Evolutionary conservation across 2,797 vertebrate species (phyloP).

Genomic region (Heteromormyrus szaboi): DNA sequence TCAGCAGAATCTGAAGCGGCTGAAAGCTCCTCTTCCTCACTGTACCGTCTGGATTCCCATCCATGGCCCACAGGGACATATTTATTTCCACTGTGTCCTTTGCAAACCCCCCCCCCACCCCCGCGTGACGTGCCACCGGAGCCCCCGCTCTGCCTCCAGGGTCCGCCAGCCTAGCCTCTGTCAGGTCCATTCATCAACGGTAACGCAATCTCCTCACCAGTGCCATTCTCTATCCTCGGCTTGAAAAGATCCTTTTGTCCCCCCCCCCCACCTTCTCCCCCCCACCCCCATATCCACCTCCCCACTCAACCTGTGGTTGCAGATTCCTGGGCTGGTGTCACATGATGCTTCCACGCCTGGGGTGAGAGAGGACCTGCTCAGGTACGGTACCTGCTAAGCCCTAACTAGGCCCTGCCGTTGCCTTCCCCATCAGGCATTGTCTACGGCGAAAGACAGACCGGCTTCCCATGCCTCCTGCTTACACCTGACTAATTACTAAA

Average conservation of each 20-base stretch:
- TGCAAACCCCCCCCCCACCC: not conserved
- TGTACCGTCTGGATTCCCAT: not conserved
- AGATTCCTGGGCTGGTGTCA: conserved; percentile 57
- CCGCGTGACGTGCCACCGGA: conserved; percentile 14
- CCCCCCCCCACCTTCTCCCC: conserved; percentile 48
- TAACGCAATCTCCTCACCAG: conserved; percentile 60
- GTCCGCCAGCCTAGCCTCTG: conserved; percentile 54
- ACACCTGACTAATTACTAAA: conserved; percentile 32
- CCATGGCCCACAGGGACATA: not conserved
- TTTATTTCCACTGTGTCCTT: conserved; percentile 14
- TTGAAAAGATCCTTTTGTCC: conserved; percentile 70
- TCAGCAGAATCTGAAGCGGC: not conserved
- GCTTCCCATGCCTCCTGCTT: conserved; percentile 25
- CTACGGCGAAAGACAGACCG: conserved; percentile 33
- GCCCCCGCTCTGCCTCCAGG: conserved; percentile 48
- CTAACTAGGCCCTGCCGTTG: conserved; percentile 20
- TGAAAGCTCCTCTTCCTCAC: not conserved
- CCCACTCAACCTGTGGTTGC: conserved; percentile 45
- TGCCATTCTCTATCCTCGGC: conserved; percentile 42
- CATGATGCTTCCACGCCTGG: conserved; percentile 42
- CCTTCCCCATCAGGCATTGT: conserved; percentile 28
- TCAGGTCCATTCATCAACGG: conserved; percentile 70
- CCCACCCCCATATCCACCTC: conserved; percentile 27
- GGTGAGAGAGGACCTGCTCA: conserved; percentile 50
- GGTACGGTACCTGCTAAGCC: conserved; percentile 46